phyloP scores from a whole-genome alignment of 2,113 vertebrate genomes.

The Oriolus oriolus region DNA sequence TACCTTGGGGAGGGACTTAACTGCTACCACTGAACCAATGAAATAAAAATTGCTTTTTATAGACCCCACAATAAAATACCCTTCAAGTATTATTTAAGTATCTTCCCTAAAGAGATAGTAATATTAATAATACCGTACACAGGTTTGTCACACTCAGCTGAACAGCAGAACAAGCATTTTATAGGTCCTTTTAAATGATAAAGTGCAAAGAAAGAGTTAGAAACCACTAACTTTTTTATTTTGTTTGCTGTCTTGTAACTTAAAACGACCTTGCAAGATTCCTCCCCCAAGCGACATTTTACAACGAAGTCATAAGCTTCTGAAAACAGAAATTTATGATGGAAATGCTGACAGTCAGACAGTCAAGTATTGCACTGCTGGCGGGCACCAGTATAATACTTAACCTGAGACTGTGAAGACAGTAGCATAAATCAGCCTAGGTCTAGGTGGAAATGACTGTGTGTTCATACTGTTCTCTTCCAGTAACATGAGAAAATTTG shows the following conservation, averaged over 20 bases:
- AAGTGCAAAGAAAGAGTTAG: constrained; percentile 37
- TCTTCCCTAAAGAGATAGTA: neutral
- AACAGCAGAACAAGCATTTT: neutral
- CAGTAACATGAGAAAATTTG: constrained; percentile 48
- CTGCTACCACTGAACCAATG: neutral
- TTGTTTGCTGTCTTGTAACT: constrained; percentile 58
- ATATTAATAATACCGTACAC: neutral
- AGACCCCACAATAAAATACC: neutral
- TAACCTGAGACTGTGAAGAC: constrained; percentile 49
- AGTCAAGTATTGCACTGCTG: constrained; percentile 25
- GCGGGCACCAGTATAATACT: neutral
- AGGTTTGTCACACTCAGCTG: neutral
- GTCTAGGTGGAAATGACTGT: constrained; percentile 22
- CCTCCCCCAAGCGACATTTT: constrained; percentile 57
- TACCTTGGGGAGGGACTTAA: neutral
- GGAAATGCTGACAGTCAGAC: constrained; percentile 55
- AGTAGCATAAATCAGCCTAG: constrained; percentile 57
- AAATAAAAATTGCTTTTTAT: neutral
- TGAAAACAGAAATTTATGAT: constrained; percentile 67
- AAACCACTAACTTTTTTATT: constrained; percentile 49
- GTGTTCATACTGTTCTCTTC: constrained; percentile 1
- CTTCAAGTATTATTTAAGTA: constrained; percentile 5
- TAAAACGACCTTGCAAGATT: constrained; percentile 68
- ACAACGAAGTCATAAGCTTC: constrained; percentile 64
- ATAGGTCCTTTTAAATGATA: constrained; percentile 21